These are phyloP conservation scores for Chymomyza amoena DNA, from an alignment of 2,888 invertebrate species.

Conservation along the genomic window DNA sequence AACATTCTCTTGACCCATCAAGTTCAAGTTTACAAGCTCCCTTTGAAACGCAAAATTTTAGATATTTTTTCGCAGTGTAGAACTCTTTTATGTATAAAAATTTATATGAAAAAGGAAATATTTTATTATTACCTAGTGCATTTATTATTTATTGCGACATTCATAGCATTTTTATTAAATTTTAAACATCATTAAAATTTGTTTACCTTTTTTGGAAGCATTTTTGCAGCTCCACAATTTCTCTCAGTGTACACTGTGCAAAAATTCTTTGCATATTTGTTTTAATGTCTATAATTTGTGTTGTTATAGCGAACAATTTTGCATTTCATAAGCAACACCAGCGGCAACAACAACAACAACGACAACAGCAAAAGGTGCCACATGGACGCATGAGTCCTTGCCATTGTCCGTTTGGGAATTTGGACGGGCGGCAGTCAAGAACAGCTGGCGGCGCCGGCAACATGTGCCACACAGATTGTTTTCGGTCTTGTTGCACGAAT, in stretches of 20 bases:
- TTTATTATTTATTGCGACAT: too few relatives aligned
- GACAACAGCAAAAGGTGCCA: conserved; percentile 7
- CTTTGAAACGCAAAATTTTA: too few relatives aligned
- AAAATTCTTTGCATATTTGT: background rate
- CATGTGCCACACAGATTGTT: background rate
- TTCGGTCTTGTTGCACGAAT: background rate
- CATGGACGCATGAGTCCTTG: conserved; percentile 11
- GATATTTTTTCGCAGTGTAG: too few relatives aligned
- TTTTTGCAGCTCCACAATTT: background rate
- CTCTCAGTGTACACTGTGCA: background rate
- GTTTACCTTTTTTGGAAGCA: too few relatives aligned
- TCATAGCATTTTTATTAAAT: too few relatives aligned
- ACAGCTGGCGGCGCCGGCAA: conserved; percentile 50
- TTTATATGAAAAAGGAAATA: too few relatives aligned
- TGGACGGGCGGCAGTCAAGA: conserved; percentile 18
- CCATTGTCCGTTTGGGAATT: conserved; percentile 1
- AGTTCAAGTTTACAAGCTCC: too few relatives aligned
- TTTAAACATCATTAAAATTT: too few relatives aligned
- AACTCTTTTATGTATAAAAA: too few relatives aligned
- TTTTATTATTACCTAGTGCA: too few relatives aligned
- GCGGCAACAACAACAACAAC: conserved; percentile 5
- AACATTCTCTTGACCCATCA: too few relatives aligned
- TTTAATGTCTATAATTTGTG: conserved; percentile 5
- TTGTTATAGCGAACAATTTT: conserved; percentile 49
- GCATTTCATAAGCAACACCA: conserved; percentile 54